phyloP scores from a whole-genome alignment of 2,888 invertebrate species.

The Xanthorhoe spadicearia region DNA sequence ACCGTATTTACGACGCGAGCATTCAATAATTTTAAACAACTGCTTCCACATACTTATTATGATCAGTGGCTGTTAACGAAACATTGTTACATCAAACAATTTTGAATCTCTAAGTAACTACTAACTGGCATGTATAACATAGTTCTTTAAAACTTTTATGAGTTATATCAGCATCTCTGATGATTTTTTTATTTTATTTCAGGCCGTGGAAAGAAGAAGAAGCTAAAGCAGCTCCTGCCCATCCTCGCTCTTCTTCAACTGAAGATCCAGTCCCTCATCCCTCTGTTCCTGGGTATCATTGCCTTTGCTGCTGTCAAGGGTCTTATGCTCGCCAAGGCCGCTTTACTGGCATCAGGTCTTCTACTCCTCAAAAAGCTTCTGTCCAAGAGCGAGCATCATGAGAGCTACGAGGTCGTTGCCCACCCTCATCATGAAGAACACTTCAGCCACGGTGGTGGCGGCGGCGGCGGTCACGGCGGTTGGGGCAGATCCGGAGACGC shows the following conservation, averaged over 20 bases:
- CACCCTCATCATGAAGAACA: conserved; percentile 87
- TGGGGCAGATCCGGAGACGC: conserved; percentile 89
- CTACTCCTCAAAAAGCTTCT: conserved; percentile 88
- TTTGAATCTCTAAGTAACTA: too few relatives aligned
- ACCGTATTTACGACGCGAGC: conserved; percentile 1
- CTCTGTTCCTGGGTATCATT: conserved; percentile 89
- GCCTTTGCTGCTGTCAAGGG: conserved; percentile 94
- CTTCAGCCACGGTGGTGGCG: conserved; percentile 80
- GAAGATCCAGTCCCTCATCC: conserved; percentile 91
- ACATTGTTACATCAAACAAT: too few relatives aligned
- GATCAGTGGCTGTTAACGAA: too few relatives aligned
- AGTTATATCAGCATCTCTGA: not conserved
- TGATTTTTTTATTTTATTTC: conserved; percentile 40
- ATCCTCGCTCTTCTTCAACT: conserved; percentile 91
- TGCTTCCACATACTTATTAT: not conserved
- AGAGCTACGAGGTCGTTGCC: conserved; percentile 91
- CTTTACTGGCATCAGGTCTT: conserved; percentile 90
- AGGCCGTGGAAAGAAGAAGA: conserved; percentile 93
- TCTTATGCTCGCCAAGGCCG: conserved; percentile 92
- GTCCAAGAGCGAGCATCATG: conserved; percentile 86
- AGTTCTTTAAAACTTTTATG: not conserved
- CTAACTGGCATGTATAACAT: too few relatives aligned
- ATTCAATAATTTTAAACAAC: not conserved
- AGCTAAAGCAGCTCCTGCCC: conserved; percentile 90
- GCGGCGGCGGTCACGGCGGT: conserved; percentile 82